A percentile compares a stretch with the other conserved stretches of the same genome.
Evolutionary conservation across 2,113 vertebrate species (phyloP).

Genomic region (Nettapus auritus): DNA sequence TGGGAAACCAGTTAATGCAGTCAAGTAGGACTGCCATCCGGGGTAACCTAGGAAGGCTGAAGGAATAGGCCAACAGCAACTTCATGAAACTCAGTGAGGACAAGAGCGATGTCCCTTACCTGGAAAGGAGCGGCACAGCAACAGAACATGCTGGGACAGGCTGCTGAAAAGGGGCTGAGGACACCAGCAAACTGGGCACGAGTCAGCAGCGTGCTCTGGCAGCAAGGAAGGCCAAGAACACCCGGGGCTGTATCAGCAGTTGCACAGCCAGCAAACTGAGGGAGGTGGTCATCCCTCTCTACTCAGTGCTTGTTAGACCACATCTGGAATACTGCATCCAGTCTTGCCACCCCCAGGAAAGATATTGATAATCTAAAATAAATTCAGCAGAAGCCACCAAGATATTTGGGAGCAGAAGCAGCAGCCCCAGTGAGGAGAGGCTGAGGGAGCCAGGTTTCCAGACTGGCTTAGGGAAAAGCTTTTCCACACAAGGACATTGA

Average conservation of each 20-base stretch:
- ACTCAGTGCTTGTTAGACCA: neutral
- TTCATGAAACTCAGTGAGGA: neutral
- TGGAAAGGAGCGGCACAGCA: neutral
- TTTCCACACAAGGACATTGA: neutral
- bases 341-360: neutral
- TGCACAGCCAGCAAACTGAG: neutral
- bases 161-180: neutral
- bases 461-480: neutral
- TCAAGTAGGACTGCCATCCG: neutral
- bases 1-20: neutral
- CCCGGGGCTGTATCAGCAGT: neutral
- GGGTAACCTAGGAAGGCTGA: neutral
- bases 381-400: neutral
- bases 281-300: neutral
- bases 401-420: neutral
- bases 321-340: neutral
- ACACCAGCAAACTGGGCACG: neutral
- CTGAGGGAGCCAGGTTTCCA: neutral
- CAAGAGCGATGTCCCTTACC: neutral
- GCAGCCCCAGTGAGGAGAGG: neutral
- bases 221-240: neutral
- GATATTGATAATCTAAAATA: neutral
- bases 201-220: neutral
- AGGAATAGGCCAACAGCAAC: neutral
- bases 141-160: neutral